These are phyloP conservation scores for Heliconius hermathena DNA, from an alignment of 1,140 invertebrate genomes.

Conservation along the genomic window DNA sequence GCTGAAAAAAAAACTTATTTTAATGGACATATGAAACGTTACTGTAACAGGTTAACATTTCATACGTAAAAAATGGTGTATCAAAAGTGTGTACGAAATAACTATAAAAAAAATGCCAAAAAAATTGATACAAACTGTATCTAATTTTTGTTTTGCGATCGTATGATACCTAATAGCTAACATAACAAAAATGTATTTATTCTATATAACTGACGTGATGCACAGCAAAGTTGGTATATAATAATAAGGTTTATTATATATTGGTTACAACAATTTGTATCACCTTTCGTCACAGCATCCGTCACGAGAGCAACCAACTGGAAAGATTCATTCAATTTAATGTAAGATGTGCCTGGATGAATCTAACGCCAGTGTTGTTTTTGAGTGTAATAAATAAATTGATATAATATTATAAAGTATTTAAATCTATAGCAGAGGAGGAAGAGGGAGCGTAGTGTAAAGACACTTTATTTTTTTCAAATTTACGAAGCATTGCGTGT, in stretches of 20 bases:
- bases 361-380: neutral
- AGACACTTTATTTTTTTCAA: too few relatives aligned
- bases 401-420: too few relatives aligned
- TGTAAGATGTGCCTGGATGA: constrained; percentile 13
- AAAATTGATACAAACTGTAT: too few relatives aligned
- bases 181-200: neutral
- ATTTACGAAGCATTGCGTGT: too few relatives aligned
- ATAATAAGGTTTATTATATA: neutral
- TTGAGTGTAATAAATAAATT: neutral
- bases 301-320: constrained; percentile 23
- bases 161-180: neutral
- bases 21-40: too few relatives aligned
- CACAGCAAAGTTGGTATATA: neutral
- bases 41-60: too few relatives aligned
- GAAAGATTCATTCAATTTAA: constrained; percentile 30
- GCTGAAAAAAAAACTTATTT: too few relatives aligned
- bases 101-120: too few relatives aligned
- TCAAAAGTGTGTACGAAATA: too few relatives aligned
- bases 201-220: neutral
- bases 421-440: too few relatives aligned
- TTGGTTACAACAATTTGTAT: neutral
- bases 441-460: too few relatives aligned
- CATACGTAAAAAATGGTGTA: too few relatives aligned
- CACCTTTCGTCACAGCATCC: constrained; percentile 18
- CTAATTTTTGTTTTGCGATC: neutral